Evolutionary conservation across 2,113 vertebrate genomes (phyloP).

Genomic region (Alethe diademata): DNA sequence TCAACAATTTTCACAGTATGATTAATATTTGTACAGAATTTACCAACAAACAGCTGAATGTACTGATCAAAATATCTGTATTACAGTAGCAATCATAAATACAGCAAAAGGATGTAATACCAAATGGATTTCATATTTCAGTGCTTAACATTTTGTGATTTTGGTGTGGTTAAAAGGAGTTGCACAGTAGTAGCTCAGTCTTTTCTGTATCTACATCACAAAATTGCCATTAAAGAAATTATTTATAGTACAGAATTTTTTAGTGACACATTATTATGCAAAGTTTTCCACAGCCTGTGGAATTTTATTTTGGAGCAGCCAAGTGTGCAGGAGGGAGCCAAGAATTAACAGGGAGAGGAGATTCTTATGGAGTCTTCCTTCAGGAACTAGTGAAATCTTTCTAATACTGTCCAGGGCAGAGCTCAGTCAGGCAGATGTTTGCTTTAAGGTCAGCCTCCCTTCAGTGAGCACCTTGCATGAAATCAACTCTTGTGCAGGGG

Average conservation of each 20-base stretch:
- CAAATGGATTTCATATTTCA: not conserved
- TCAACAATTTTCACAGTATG: not conserved
- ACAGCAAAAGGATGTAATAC: not conserved
- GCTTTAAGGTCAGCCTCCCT: not conserved
- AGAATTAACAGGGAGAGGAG: not conserved
- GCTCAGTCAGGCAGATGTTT: not conserved
- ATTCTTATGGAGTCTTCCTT: not conserved
- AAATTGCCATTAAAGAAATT: not conserved
- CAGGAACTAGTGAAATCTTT: not conserved
- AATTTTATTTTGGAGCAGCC: not conserved
- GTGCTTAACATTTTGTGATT: not conserved
- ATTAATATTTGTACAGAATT: not conserved
- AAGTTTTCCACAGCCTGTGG: not conserved
- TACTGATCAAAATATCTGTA: not conserved
- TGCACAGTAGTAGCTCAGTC: not conserved
- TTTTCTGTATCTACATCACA: not conserved
- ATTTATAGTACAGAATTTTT: not conserved
- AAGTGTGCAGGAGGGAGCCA: not conserved
- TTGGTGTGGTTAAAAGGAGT: not conserved
- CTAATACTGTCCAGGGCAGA: not conserved
- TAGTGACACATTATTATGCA: not conserved
- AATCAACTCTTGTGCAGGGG: not conserved
- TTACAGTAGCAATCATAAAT: not conserved
- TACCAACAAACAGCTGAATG: not conserved
- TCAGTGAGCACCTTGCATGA: not conserved